Conservation (phyloP, 2,888 invertebrate genomes). For the Orthosia gracilis region DNA sequence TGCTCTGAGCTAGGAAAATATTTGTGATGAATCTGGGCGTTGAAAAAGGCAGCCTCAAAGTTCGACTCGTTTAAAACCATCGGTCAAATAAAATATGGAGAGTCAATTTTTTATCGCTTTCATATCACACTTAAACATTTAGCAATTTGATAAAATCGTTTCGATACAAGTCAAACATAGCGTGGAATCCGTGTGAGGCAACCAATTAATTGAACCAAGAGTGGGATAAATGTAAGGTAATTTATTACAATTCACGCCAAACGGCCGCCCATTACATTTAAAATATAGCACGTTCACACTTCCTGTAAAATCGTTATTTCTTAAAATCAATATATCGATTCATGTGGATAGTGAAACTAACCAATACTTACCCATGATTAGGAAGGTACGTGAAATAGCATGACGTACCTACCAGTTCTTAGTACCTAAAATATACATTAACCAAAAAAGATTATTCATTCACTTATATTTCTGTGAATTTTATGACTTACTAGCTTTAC, state of each 20-base stretch:
- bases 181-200: conserved; percentile 74
- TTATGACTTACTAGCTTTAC: too few species aligned
- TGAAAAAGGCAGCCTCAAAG: not conserved
- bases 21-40: conserved; percentile 17
- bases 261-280: conserved; percentile 84
- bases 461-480: too few species aligned
- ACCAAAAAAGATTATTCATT: not conserved
- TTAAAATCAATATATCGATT: conserved; percentile 57
- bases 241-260: conserved; percentile 84
- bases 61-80: not conserved
- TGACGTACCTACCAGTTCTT: not conserved
- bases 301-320: conserved; percentile 74
- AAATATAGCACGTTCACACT: conserved; percentile 85
- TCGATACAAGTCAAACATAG: conserved; percentile 63
- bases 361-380: not conserved
- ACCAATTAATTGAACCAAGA: conserved; percentile 84
- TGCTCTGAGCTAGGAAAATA: conserved; percentile 35
- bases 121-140: conserved; percentile 25
- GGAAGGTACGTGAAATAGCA: not conserved
- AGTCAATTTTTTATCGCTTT: not conserved
- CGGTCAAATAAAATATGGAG: conserved; percentile 9
- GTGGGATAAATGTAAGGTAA: conserved; percentile 86
- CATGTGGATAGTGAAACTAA: conserved; percentile 3
- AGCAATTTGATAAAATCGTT: conserved; percentile 48
- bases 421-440: not conserved